Conservation (phyloP, 2,888 invertebrate species). For the Gibbula magus region DNA sequence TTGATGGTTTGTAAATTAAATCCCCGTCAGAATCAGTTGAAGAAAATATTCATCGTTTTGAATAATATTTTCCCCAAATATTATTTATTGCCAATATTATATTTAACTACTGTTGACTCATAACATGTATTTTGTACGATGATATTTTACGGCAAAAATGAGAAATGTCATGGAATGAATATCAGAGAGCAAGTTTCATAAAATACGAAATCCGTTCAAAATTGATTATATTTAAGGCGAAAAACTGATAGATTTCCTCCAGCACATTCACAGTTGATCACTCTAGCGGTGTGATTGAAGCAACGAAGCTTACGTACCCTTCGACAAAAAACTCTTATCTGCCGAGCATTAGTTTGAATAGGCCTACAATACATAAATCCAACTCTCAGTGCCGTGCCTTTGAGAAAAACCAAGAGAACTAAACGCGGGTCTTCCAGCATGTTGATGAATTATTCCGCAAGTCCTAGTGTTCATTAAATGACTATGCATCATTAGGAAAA, state of each 20-base stretch:
- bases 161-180: not conserved
- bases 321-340: too few relatives aligned
- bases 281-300: not conserved
- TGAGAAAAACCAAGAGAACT: not conserved
- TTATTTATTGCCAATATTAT: too few relatives aligned
- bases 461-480: not conserved
- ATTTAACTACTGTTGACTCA: not conserved
- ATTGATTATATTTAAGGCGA: constrained; percentile 2
- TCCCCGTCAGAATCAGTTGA: too few relatives aligned
- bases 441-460: not conserved
- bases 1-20: too few relatives aligned
- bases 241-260: not conserved
- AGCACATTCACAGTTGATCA: not conserved
- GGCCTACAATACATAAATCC: too few relatives aligned
- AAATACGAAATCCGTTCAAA: not conserved
- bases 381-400: not conserved
- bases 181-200: not conserved
- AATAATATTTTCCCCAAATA: too few relatives aligned
- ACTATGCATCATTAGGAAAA: not conserved
- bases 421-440: not conserved
- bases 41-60: too few relatives aligned
- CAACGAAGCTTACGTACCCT: too few relatives aligned
- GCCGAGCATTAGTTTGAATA: too few relatives aligned
- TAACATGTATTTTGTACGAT: not conserved
- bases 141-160: not conserved